Conservation (phyloP, 2,888 invertebrate genomes). For the Brenthis ino region DNA sequence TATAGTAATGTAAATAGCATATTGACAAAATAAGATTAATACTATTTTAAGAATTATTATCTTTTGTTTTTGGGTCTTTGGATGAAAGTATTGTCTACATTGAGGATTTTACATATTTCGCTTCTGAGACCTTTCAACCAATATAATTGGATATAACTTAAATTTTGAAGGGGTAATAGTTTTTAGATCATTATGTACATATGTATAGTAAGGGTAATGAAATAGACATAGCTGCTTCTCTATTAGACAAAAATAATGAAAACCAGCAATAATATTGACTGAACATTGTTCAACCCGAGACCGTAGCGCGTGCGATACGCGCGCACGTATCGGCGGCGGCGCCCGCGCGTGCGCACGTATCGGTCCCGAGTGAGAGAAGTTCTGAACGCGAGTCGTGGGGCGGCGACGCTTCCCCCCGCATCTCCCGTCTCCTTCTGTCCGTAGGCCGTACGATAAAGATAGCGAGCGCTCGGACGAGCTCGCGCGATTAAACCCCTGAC, state of each 20-base stretch:
- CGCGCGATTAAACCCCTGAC: slow-evolving; percentile 81
- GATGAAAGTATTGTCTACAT: no score
- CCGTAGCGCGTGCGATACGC: slow-evolving; percentile 15
- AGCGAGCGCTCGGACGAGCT: slow-evolving; percentile 81
- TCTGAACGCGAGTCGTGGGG: slow-evolving; percentile 60
- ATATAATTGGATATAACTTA: no score
- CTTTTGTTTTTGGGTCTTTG: no score
- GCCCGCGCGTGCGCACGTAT: not conserved
- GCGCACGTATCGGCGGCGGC: not conserved
- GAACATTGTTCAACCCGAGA: slow-evolving; percentile 38
- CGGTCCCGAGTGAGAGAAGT: slow-evolving; percentile 34
- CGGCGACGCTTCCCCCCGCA: slow-evolving; percentile 78
- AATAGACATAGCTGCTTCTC: not conserved
- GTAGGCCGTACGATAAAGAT: slow-evolving; percentile 82
- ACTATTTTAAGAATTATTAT: no score
- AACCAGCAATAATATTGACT: not conserved
- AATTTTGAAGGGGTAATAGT: no score
- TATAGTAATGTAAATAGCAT: no score
- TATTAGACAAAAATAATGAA: not conserved
- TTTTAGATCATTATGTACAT: no score
- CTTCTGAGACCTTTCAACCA: no score
- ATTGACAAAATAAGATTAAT: no score
- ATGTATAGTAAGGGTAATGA: not conserved
- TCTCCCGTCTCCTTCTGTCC: slow-evolving; percentile 81
- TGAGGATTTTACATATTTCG: no score